Evolutionary conservation across 1,140 invertebrate species (phyloP).

Genomic region (Solen grandis): DNA sequence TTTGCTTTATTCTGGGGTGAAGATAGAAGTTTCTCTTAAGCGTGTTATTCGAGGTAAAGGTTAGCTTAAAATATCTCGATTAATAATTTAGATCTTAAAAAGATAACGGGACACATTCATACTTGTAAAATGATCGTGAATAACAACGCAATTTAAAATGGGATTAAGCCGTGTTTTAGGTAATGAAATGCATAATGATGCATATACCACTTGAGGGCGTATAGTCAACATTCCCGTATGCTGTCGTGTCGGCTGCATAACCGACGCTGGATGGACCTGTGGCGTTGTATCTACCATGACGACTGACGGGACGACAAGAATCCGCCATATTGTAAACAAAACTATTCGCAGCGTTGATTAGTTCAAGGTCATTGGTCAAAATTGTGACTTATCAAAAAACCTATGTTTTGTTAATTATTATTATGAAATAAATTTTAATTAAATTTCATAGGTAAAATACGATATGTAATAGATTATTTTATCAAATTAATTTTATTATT

Average conservation of each 20-base stretch:
- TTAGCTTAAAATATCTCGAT: too few species aligned
- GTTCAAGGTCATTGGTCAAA: neutral
- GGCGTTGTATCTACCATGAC: constrained; percentile 60
- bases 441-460: neutral
- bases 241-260: constrained; percentile 30
- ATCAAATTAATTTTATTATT: neutral
- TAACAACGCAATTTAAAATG: too few species aligned
- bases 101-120: too few species aligned
- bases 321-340: constrained; percentile 64
- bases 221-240: constrained; percentile 56
- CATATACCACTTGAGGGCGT: constrained; percentile 48
- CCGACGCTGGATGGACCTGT: constrained; percentile 44
- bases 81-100: too few species aligned
- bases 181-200: too few species aligned
- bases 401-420: neutral
- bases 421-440: neutral
- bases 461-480: neutral
- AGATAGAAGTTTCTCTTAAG: too few species aligned
- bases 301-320: constrained; percentile 64
- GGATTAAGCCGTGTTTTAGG: too few species aligned
- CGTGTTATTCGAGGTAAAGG: too few species aligned
- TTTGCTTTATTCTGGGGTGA: too few species aligned
- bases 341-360: neutral
- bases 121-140: too few species aligned
- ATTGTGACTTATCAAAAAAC: neutral